Percentiles rank a stretch among this genome's conserved stretches.
These are phyloP conservation scores for Eledona agricola DNA, from an alignment of 2,888 invertebrate species.

Conservation along the genomic window DNA sequence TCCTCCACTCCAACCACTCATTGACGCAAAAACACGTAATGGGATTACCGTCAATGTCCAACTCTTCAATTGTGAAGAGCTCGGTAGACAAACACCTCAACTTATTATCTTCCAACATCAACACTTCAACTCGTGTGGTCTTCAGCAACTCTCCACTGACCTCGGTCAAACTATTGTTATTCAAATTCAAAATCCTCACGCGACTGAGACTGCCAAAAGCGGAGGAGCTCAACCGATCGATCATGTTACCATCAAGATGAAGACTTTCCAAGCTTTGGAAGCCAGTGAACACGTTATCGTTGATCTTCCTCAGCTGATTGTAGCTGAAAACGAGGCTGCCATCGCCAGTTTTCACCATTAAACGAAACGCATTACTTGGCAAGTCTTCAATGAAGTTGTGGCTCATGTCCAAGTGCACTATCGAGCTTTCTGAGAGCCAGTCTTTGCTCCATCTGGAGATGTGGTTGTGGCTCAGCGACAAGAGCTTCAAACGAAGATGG, in stretches of 20 bases:
- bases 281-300: constrained; percentile 29
- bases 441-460: constrained; percentile 34
- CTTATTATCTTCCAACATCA: constrained; percentile 28
- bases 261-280: constrained; percentile 29
- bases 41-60: constrained; percentile 33
- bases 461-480: constrained; percentile 33
- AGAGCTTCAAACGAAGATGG: constrained; percentile 15
- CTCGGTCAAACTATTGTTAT: constrained; percentile 29
- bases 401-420: constrained; percentile 27
- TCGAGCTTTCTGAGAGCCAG: constrained; percentile 37
- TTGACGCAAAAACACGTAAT: constrained; percentile 30
- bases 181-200: constrained; percentile 29
- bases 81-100: constrained; percentile 25
- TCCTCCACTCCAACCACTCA: constrained; percentile 27
- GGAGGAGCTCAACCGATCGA: constrained; percentile 22
- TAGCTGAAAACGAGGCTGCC: constrained; percentile 31
- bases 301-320: constrained; percentile 35
- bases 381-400: constrained; percentile 31
- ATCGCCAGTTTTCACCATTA: constrained; percentile 13
- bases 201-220: constrained; percentile 31
- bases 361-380: constrained; percentile 35
- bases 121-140: constrained; percentile 7
- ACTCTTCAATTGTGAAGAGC: constrained; percentile 22
- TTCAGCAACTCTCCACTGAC: constrained; percentile 2
- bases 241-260: constrained; percentile 35